Evolutionary conservation across 35 echinoderm and acorn worm genomes (phyloP).

Genomic region (Hemicentrotus pulcherrimus): DNA sequence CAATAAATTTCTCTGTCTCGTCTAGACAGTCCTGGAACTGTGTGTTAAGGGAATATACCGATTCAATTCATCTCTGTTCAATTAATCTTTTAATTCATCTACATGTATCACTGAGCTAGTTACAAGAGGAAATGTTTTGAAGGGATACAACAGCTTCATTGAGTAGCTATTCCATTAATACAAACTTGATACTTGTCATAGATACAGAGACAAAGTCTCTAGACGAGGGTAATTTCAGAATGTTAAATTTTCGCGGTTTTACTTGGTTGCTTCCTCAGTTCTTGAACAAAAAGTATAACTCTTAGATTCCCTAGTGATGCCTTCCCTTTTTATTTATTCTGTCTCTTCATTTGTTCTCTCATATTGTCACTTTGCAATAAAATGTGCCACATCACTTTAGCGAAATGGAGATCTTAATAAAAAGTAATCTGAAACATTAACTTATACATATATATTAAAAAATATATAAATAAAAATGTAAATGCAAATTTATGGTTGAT

Average conservation of each 20-base stretch:
- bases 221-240: background rate
- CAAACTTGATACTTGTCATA: background rate
- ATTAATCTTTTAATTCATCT: background rate
- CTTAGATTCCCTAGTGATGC: no score
- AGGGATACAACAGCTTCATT: background rate
- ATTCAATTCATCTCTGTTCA: background rate
- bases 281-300: background rate
- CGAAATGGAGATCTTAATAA: no score
- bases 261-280: background rate
- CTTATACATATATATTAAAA: no score
- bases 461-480: no score
- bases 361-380: background rate
- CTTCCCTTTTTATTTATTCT: no score
- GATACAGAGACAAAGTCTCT: background rate
- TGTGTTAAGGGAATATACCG: background rate
- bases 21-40: background rate
- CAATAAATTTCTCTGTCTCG: background rate
- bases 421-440: no score
- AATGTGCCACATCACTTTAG: background rate
- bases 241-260: background rate
- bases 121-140: conserved; percentile 3
- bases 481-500: no score
- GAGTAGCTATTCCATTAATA: background rate
- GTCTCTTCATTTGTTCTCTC: no score
- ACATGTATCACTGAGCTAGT: background rate